These are phyloP conservation scores for Dallia pectoralis DNA, from an alignment of 2,797 vertebrate species.

Conservation along the genomic window DNA sequence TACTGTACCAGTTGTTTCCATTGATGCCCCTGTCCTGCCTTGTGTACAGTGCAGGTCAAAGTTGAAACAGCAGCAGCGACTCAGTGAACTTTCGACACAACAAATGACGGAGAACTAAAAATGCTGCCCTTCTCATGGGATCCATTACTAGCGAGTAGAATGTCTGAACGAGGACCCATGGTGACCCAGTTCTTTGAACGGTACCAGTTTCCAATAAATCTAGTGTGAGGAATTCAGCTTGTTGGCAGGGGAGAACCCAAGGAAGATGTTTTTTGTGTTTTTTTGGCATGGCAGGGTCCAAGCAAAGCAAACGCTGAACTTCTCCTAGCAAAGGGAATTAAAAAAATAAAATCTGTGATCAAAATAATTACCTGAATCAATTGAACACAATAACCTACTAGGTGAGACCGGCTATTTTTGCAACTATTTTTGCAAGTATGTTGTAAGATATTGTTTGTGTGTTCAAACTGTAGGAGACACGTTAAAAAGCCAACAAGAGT, in stretches of 20 bases:
- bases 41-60: constrained; percentile 8
- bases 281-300: not conserved
- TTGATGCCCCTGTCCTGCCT: constrained; percentile 19
- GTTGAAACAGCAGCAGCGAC: constrained; percentile 42
- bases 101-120: constrained; percentile 45
- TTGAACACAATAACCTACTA: not conserved
- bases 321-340: not conserved
- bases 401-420: no score
- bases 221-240: constrained; percentile 42
- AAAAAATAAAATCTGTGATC: not conserved
- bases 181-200: constrained; percentile 56
- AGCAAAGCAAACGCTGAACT: constrained; percentile 8
- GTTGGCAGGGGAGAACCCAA: not conserved
- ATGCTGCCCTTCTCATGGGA: constrained; percentile 41
- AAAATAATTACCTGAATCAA: not conserved
- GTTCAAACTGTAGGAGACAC: not conserved
- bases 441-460: constrained; percentile 18
- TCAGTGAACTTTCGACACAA: constrained; percentile 37
- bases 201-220: constrained; percentile 56
- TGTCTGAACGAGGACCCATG: constrained; percentile 54
- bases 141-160: constrained; percentile 40
- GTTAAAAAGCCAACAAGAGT: constrained; percentile 19
- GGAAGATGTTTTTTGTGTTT: not conserved
- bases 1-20: not conserved
- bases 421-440: not conserved